Conservation (phyloP, 2,797 vertebrate species). For the Muscicapa comitata region DNA sequence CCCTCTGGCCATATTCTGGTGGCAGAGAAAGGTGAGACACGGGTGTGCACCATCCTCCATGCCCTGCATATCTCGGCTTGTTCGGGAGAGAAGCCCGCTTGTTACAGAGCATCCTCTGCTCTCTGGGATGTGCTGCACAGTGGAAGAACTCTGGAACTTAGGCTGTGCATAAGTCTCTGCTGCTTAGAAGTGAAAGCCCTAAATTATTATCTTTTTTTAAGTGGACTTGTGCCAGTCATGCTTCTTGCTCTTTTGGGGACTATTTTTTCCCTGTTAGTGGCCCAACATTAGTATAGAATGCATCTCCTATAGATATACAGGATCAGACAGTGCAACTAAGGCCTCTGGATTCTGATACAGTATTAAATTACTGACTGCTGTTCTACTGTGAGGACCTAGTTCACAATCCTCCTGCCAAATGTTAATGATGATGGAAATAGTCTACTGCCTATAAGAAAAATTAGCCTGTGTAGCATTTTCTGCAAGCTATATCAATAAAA, state of each 20-base stretch:
- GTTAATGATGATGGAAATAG: neutral
- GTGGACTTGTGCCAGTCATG: neutral
- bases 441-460: neutral
- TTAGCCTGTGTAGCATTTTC: neutral
- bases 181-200: neutral
- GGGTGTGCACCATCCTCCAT: neutral
- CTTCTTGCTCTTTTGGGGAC: neutral
- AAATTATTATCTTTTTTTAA: neutral
- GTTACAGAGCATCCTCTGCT: neutral
- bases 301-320: neutral
- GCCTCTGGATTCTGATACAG: neutral
- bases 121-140: neutral
- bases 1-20: neutral
- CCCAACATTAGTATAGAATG: neutral
- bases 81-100: neutral
- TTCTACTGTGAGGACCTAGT: neutral
- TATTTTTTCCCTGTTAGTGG: neutral
- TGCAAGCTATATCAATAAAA: accelerated
- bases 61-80: accelerated
- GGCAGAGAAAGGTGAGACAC: neutral
- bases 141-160: neutral
- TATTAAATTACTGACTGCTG: neutral
- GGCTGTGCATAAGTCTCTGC: neutral
- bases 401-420: neutral
- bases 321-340: neutral